Percentiles rank a stretch among this genome's conserved stretches.
These are phyloP conservation scores for Cariama cristata DNA, from an alignment of 2,113 vertebrate genomes.

Conservation along the genomic window DNA sequence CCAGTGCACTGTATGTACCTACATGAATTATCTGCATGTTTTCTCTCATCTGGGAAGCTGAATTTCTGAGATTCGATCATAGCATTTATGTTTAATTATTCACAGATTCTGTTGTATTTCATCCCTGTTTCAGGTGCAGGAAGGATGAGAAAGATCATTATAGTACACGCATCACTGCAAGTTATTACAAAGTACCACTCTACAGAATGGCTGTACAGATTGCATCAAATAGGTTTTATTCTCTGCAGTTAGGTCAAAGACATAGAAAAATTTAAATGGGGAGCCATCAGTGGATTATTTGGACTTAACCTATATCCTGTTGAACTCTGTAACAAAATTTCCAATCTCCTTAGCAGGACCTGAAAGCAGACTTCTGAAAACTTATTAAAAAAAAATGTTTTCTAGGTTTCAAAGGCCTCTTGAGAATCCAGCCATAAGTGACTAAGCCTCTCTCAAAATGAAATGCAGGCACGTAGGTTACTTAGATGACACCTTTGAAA, in stretches of 20 bases:
- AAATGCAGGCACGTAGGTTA: not conserved
- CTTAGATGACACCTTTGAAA: not conserved
- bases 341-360: not conserved
- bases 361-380: slow-evolving; percentile 9
- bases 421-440: not conserved
- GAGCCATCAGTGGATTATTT: not conserved
- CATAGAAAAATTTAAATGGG: not conserved
- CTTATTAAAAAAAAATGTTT: not conserved
- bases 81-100: not conserved
- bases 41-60: not conserved
- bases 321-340: not conserved
- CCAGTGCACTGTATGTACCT: not conserved
- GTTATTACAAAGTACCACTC: not conserved
- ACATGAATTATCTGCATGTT: not conserved
- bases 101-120: not conserved
- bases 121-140: not conserved
- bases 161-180: not conserved
- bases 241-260: not conserved
- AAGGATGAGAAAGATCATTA: not conserved
- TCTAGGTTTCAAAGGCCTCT: not conserved
- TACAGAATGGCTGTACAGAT: not conserved
- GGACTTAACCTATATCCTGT: not conserved
- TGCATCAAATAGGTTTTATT: not conserved
- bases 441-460: not conserved
- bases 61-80: not conserved